Evolutionary conservation across 1,140 invertebrate species (phyloP), one percentile per base, ranked within the genome.

Genomic region (fruit fly (Drosophila melanogaster)): DNA sequence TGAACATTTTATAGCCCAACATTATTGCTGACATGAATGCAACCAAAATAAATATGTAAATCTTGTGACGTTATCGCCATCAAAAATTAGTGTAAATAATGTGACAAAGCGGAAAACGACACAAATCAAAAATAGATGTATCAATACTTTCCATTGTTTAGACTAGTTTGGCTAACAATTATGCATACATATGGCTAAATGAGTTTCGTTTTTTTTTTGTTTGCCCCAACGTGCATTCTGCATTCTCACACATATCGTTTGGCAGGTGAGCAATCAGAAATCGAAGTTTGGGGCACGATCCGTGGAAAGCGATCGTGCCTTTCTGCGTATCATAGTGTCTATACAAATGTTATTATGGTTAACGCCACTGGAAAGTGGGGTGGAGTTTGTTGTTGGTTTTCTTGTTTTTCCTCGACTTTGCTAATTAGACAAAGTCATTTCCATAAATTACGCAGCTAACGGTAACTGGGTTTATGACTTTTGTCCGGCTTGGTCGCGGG

Each of bases 361-460:
- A 70, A 46, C 14, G 41, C 4, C 14, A 26, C 24, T n/a, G 47
- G 4, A 33, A 8, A 8, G 47, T 10, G 37, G 14, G 33, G 11
- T n/a, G 26, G 35, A 4, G 22, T 40, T 35, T 35, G 59, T 19
- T 38, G 56, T 26, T 64, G 44, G 43, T 56, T 53, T 60, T 61
- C 30, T 37, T 38, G 50, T 74, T 55, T 71, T 22, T 79, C 43
- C 47, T 56, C 51, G 7, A 41, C 55, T 64, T 86, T 78, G 73
- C 78, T 86, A 87, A 87, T 87, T 86, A 87, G 67, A 65, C 79
- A 86, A 79, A 79, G 81, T 79, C 83, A 86, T 87, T 86, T 87
- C 79, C 81, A 86, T 86, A 85, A 87, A 79, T 86, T 89, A 87
- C 79, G 84, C 83, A 83, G 81, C 81, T 87, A 86, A 86, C 81